A percentile compares a stretch with the other conserved stretches of the same genome.
Evolutionary conservation across 2,113 vertebrate genomes (phyloP).

Genomic region (Microcebus jonahi): DNA sequence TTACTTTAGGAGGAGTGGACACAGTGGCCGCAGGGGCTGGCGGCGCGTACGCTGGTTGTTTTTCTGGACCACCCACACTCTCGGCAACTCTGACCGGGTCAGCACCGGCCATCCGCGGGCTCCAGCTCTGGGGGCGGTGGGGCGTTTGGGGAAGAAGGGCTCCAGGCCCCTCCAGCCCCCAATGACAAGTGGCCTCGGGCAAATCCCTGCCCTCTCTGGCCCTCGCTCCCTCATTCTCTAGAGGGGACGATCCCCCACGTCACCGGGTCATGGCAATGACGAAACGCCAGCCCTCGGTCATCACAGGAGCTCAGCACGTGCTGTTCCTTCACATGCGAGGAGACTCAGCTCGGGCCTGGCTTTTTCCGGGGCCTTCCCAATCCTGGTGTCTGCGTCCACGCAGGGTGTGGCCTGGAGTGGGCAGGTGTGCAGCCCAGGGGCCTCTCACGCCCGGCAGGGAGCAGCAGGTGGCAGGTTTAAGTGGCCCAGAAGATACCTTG

Average conservation of each 20-base stretch:
- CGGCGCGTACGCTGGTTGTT: not conserved
- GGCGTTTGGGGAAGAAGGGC: not conserved
- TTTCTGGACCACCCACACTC: not conserved
- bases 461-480: accelerated
- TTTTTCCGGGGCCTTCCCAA: slow-evolving; percentile 9
- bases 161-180: not conserved
- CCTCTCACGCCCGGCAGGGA: accelerated
- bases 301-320: not conserved
- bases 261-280: accelerated
- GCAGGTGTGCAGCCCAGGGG: too few relatives aligned
- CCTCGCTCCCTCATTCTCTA: not conserved
- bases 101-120: accelerated
- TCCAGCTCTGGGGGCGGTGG: not conserved
- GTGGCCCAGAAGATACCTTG: accelerated
- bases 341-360: not conserved
- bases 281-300: not conserved
- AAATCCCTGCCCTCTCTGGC: not conserved
- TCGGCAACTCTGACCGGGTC: not conserved
- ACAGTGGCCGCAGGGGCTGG: accelerated
- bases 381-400: accelerated
- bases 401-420: not conserved
- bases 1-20: not conserved
- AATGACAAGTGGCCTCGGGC: not conserved
- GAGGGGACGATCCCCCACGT: not conserved
- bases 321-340: accelerated